Evolutionary conservation across 2,888 invertebrate genomes (phyloP).

Genomic region (Lypha dubia): DNA sequence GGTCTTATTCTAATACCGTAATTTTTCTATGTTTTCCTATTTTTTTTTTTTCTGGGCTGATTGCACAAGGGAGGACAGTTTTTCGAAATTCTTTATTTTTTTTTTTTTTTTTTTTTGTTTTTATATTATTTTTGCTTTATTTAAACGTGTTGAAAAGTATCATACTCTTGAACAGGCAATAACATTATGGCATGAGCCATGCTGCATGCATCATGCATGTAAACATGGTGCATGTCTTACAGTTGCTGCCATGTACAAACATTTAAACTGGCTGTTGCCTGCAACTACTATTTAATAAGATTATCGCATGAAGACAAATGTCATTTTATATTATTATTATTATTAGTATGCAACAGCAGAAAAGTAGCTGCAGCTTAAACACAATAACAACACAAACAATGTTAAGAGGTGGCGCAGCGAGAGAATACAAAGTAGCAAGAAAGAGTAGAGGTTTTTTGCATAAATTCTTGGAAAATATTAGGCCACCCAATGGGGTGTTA

Average conservation of each 20-base stretch:
- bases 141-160: slow-evolving; percentile 52
- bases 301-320: slow-evolving; percentile 82
- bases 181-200: slow-evolving; percentile 42
- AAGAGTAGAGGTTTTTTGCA: not conserved
- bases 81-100: not conserved
- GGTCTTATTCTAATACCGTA: slow-evolving; percentile 49
- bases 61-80: slow-evolving; percentile 9
- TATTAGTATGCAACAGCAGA: slow-evolving; percentile 74
- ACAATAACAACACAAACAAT: not conserved
- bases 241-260: not conserved
- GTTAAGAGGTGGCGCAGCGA: not conserved
- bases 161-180: slow-evolving; percentile 19
- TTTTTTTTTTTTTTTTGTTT: not conserved
- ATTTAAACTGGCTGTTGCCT: slow-evolving; percentile 31
- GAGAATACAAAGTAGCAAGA: not conserved
- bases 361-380: slow-evolving; percentile 38
- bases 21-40: slow-evolving; percentile 24
- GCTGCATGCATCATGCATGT: slow-evolving; percentile 33
- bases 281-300: slow-evolving; percentile 80
- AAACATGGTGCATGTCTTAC: slow-evolving; percentile 21
- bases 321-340: slow-evolving; percentile 80
- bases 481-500: slow-evolving; percentile 20
- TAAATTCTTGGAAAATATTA: slow-evolving; percentile 26
- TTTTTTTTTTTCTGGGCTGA: slow-evolving; percentile 45
- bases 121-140: not conserved